Conservation (phyloP, 1,140 invertebrate genomes). For the Ips typographus region DNA sequence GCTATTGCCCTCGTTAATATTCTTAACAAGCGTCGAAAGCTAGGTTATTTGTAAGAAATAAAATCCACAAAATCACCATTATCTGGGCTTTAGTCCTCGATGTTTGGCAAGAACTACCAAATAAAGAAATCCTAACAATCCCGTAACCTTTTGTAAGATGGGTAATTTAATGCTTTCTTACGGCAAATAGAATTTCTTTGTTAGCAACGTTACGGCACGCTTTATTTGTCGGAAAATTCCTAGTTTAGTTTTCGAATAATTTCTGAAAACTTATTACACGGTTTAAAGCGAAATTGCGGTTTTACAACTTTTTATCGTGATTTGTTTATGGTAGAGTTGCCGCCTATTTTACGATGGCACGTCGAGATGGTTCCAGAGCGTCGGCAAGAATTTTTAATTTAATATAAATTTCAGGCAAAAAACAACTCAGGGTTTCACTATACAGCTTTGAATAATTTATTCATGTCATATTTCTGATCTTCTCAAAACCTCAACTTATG, state of each 20-base stretch:
- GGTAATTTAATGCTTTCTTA: slow-evolving; percentile 35
- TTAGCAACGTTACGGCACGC: slow-evolving; percentile 15
- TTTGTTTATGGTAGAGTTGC: slow-evolving; percentile 13
- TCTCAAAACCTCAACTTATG: too few relatives aligned
- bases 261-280: slow-evolving; percentile 18
- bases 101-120: slow-evolving; percentile 31
- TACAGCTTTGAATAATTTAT: neutral
- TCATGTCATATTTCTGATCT: too few relatives aligned
- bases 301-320: slow-evolving; percentile 22
- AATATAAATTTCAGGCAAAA: neutral
- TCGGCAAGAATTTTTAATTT: slow-evolving; percentile 7
- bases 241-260: slow-evolving; percentile 30
- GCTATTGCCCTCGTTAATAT: neutral
- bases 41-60: slow-evolving; percentile 28
- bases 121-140: slow-evolving; percentile 29
- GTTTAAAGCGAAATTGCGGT: slow-evolving; percentile 18
- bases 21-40: neutral
- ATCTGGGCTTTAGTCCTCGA: slow-evolving; percentile 19
- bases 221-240: slow-evolving; percentile 32
- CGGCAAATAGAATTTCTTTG: slow-evolving; percentile 28
- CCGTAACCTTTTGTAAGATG: slow-evolving; percentile 32
- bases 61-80: slow-evolving; percentile 19
- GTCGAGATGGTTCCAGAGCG: slow-evolving; percentile 7
- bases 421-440: neutral
- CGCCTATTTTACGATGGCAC: neutral